phyloP scores from a whole-genome alignment of 2,797 vertebrate species.

The Triplophysa yarkandensis region DNA sequence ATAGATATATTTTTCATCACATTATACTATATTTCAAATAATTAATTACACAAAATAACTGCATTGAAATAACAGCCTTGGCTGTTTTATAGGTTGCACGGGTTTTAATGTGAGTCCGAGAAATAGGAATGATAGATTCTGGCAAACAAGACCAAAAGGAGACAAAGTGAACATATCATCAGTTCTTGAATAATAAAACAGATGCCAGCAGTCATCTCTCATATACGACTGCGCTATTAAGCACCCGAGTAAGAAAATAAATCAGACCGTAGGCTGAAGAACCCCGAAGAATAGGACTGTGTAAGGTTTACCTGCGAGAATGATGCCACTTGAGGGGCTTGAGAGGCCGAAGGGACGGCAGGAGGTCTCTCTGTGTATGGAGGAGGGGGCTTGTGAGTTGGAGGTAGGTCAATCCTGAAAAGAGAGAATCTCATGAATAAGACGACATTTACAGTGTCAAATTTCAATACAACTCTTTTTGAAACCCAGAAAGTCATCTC shows the following conservation, averaged over 20 bases:
- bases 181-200: conserved; percentile 30
- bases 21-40: background rate
- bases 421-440: conserved; percentile 2
- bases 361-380: conserved; percentile 72
- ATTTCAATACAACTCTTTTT: too few relatives aligned
- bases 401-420: conserved; percentile 80
- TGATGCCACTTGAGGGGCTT: conserved; percentile 57
- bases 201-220: conserved; percentile 21
- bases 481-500: too few relatives aligned
- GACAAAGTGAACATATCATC: conserved; percentile 29
- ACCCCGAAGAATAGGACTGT: background rate
- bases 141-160: conserved; percentile 27
- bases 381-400: conserved; percentile 79
- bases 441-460: background rate
- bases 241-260: conserved; percentile 11
- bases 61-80: background rate
- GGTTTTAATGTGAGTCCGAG: conserved; percentile 9
- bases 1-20: background rate
- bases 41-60: background rate
- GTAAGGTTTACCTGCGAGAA: conserved; percentile 69
- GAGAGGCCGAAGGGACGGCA: conserved; percentile 72
- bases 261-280: conserved; percentile 5
- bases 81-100: background rate
- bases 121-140: conserved; percentile 22
- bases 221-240: conserved; percentile 8